phyloP scores from a whole-genome alignment of 1,140 invertebrate species.

The Scylla paramamosain region DNA sequence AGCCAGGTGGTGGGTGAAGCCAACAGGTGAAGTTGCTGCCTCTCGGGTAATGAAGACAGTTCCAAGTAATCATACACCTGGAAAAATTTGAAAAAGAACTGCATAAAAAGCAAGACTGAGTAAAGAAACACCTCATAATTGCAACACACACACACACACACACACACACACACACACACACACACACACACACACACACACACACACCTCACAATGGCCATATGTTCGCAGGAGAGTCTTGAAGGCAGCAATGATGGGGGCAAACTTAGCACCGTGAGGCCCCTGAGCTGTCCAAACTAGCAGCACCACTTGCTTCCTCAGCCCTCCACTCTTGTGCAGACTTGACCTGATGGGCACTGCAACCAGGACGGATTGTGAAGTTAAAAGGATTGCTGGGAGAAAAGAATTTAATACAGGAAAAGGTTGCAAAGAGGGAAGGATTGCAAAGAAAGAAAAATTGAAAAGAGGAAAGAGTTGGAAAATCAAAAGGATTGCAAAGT shows the following conservation, averaged over 20 bases:
- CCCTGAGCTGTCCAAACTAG: conserved; percentile 50
- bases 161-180: too few species aligned
- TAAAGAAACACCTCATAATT: too few species aligned
- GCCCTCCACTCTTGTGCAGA: not conserved
- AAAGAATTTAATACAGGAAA: too few species aligned
- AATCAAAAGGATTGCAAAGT: not conserved
- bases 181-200: too few species aligned
- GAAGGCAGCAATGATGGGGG: conserved; percentile 31
- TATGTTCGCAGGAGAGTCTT: conserved; percentile 44
- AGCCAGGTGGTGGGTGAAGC: conserved; percentile 49
- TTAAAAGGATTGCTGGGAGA: too few species aligned
- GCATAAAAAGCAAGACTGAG: too few species aligned
- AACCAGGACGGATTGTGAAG: not conserved
- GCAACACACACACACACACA: not conserved
- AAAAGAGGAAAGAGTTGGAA: not conserved
- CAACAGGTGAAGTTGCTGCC: conserved; percentile 31
- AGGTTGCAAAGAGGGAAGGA: too few species aligned
- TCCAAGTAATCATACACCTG: conserved; percentile 69
- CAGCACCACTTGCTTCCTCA: not conserved
- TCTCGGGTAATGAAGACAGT: conserved; percentile 31
- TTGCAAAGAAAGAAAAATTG: too few species aligned
- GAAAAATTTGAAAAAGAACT: too few species aligned
- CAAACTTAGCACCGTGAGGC: not conserved
- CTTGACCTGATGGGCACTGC: not conserved
- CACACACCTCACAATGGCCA: conserved; percentile 32